Percentiles rank a stretch among this genome's conserved stretches.
phyloP scores from a whole-genome alignment of 2,797 vertebrate species.

The Enteromius radiatus region DNA sequence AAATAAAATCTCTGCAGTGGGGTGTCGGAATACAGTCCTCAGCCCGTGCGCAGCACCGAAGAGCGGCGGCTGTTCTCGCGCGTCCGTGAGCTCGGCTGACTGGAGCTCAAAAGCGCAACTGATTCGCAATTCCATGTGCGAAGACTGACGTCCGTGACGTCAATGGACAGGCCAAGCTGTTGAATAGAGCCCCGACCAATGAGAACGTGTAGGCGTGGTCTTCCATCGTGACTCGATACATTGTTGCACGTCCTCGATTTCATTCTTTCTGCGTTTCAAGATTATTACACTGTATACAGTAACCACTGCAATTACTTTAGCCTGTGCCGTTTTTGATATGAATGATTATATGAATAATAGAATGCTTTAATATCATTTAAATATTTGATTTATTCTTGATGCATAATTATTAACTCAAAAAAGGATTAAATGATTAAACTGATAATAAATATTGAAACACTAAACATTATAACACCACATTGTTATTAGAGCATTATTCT shows the following conservation, averaged over 20 bases:
- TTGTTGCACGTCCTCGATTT: slow-evolving; percentile 20
- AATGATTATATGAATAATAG: not conserved
- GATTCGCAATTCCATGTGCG: slow-evolving; percentile 73
- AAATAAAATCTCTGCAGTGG: not conserved
- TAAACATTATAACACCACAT: not conserved
- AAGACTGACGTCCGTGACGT: slow-evolving; percentile 70
- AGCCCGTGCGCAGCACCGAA: slow-evolving; percentile 25
- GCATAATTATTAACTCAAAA: not conserved
- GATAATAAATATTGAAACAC: not conserved
- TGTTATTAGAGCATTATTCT: not conserved
- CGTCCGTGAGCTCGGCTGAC: slow-evolving; percentile 24
- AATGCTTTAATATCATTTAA: not conserved
- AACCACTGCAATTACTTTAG: not conserved
- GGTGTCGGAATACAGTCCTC: not conserved
- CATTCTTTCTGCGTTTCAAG: not conserved
- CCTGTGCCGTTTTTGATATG: not conserved
- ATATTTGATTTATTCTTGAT: not conserved
- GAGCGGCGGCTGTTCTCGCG: slow-evolving; percentile 32
- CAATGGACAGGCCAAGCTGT: slow-evolving; percentile 54
- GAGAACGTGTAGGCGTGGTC: slow-evolving; percentile 26
- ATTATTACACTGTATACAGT: not conserved
- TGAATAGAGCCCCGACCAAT: slow-evolving; percentile 47
- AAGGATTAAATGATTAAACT: not conserved
- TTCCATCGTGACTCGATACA: not conserved
- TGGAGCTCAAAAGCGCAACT: slow-evolving; percentile 53